Percentiles rank a stretch among this genome's conserved stretches.
These are phyloP conservation scores for Andrena fulva DNA, from an alignment of 2,888 invertebrate genomes.

Conservation along the genomic window DNA sequence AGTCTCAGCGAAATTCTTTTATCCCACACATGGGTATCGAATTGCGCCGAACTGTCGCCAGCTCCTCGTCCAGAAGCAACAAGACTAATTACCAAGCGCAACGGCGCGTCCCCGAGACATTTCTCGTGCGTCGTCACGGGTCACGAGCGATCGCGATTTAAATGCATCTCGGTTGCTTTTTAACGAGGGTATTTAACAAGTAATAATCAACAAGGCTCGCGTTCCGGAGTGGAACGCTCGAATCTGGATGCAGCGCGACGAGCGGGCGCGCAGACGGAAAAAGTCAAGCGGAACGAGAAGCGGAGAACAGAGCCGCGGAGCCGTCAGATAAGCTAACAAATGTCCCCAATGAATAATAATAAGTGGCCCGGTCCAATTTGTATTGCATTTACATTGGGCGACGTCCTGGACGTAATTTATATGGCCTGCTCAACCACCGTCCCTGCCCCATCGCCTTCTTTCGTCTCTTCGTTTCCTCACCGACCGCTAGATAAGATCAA, in stretches of 20 bases:
- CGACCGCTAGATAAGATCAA: conserved; percentile 75
- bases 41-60: not conserved
- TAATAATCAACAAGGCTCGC: conserved; percentile 52
- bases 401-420: conserved; percentile 77
- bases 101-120: not conserved
- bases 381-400: conserved; percentile 80
- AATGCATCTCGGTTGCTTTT: conserved; percentile 15
- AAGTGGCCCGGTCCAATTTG: conserved; percentile 80
- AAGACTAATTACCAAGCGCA: conserved; percentile 9
- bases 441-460: conserved; percentile 26
- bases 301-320: conserved; percentile 48
- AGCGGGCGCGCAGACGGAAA: conserved; percentile 28
- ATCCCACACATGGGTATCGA: not conserved
- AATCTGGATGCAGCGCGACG: conserved; percentile 16
- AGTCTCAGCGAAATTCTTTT: too few species aligned
- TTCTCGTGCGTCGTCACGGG: not conserved
- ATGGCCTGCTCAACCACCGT: conserved; percentile 51
- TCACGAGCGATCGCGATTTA: conserved; percentile 39
- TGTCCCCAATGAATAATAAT: conserved; percentile 82
- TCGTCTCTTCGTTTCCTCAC: conserved; percentile 65
- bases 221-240: conserved; percentile 37
- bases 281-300: conserved; percentile 39
- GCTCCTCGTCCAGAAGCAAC: conserved; percentile 21
- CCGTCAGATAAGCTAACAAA: conserved; percentile 82
- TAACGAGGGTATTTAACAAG: conserved; percentile 50